A percentile compares a stretch with the other conserved stretches of the same genome.
Evolutionary conservation across 2,113 vertebrate genomes (phyloP).

Genomic region (Sisor rabdophorus): DNA sequence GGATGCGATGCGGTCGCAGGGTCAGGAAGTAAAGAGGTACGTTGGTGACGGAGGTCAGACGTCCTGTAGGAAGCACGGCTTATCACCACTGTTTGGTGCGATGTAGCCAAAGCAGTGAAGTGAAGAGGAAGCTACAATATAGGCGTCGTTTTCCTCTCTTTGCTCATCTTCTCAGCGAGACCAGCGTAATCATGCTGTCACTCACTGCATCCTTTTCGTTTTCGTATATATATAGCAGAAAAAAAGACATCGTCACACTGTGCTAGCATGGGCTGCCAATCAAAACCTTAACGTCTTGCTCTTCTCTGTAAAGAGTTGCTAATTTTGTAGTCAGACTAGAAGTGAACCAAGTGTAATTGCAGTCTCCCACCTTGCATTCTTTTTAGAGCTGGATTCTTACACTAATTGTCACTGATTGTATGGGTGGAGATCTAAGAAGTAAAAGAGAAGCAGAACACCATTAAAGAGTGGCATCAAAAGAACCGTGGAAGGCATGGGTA

Average conservation of each 20-base stretch:
- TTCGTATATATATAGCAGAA: conserved; percentile 26
- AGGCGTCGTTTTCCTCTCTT: neutral
- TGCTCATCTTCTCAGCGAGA: conserved; percentile 11
- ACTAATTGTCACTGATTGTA: conserved; percentile 11
- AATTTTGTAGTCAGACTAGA: conserved; percentile 5
- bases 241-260: conserved; percentile 32
- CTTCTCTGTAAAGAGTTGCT: conserved; percentile 31
- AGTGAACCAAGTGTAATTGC: conserved; percentile 15
- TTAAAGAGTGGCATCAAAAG: conserved; percentile 10
- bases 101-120: neutral
- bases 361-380: neutral
- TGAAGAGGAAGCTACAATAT: neutral
- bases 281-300: conserved; percentile 37
- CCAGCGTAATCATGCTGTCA: conserved; percentile 38
- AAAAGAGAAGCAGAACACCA: neutral
- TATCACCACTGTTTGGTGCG: conserved; percentile 2
- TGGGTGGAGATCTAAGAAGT: neutral
- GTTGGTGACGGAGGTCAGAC: conserved; percentile 5
- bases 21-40: neutral
- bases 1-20: neutral
- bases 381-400: neutral
- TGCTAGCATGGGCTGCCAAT: conserved; percentile 50
- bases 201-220: conserved; percentile 30
- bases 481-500: conserved; percentile 14
- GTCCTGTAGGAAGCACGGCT: neutral